phyloP scores from a whole-genome alignment of 2,113 vertebrate genomes.

The Hippoglossus stenolepis region DNA sequence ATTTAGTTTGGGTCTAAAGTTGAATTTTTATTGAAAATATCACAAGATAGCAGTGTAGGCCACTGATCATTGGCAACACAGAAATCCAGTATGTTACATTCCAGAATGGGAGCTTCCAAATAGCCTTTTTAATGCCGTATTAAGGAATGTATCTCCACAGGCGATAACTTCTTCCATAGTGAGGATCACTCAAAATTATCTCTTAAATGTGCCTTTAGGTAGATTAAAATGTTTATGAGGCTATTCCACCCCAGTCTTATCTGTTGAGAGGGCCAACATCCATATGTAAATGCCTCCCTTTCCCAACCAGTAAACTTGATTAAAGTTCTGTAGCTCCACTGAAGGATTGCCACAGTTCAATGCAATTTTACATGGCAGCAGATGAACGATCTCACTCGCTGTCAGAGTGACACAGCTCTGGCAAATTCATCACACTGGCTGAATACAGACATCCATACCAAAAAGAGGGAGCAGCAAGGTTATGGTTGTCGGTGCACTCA shows the following conservation, averaged over 20 bases:
- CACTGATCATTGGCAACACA: neutral
- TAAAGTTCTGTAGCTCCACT: constrained; percentile 64
- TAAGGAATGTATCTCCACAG: constrained; percentile 18
- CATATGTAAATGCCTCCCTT: constrained; percentile 59
- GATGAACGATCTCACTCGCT: constrained; percentile 61
- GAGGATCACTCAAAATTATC: constrained; percentile 30
- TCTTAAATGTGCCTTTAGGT: constrained; percentile 40
- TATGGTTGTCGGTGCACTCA: constrained; percentile 40
- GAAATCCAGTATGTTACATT: neutral
- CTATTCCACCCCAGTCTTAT: constrained; percentile 9
- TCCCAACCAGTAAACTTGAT: constrained; percentile 60
- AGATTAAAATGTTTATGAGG: constrained; percentile 68
- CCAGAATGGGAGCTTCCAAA: neutral
- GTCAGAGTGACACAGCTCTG: constrained; percentile 38
- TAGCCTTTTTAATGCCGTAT: neutral
- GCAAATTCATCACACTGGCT: constrained; percentile 60
- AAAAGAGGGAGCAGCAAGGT: constrained; percentile 57
- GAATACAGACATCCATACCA: constrained; percentile 68
- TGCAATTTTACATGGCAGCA: constrained; percentile 67
- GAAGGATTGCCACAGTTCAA: constrained; percentile 54
- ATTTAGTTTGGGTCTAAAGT: no score
- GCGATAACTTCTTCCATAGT: constrained; percentile 9
- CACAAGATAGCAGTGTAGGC: neutral
- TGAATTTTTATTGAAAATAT: neutral
- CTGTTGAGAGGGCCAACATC: neutral